Evolutionary conservation across 2,113 vertebrate genomes (phyloP), one percentile per base, ranked within the genome.

Genomic region (Cisticola juncidis): DNA sequence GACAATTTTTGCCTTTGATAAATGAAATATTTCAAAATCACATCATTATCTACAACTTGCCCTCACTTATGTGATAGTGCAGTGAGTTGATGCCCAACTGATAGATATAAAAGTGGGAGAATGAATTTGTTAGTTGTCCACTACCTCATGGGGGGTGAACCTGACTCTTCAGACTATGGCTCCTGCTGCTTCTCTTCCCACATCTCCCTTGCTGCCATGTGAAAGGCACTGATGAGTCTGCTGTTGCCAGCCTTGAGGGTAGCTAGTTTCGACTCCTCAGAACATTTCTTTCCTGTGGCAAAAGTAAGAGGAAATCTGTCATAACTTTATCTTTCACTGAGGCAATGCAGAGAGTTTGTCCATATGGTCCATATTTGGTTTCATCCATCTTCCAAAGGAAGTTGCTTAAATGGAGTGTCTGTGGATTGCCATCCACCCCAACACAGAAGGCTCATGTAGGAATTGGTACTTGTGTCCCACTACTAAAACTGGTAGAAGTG

Each of bases 201-300:
- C 1, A 0, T 45, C 45, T 65, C 25, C 36, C 29, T 74, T 9
- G 5, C 35, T 58, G 4, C 85, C 15, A 3, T 1, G 3, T 26
- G 33, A 74, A 90, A 70, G 38, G 48, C 36, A 3, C 36, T 79
- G 25, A 12, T 10, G 29, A 38, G 15, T n/a, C 54, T 68, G 54
- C 58, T 50, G 17, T 36, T 72, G 18, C 40, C 40, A 23, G 15
- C 36, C 61, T 53, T 56, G 22, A 22, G 36, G n/a, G 15, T 40
- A 14, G 31, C 40, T 54, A 48, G 50, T 40, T 29, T 5, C 5
- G 58, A 9, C 60, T 70, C n/a, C 33, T 62, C 24, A 48, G 38
- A 42, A 35, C 19, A 3, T 48, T 82, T 70, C 31, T 69, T 80
- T 80, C 18, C 57, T 69, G n/a, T 0, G 1, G 42, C 36, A 50